A percentile compares a stretch with the other conserved stretches of the same genome.
phyloP scores from a whole-genome alignment of 1,140 invertebrate genomes.

The Diprion similis region DNA sequence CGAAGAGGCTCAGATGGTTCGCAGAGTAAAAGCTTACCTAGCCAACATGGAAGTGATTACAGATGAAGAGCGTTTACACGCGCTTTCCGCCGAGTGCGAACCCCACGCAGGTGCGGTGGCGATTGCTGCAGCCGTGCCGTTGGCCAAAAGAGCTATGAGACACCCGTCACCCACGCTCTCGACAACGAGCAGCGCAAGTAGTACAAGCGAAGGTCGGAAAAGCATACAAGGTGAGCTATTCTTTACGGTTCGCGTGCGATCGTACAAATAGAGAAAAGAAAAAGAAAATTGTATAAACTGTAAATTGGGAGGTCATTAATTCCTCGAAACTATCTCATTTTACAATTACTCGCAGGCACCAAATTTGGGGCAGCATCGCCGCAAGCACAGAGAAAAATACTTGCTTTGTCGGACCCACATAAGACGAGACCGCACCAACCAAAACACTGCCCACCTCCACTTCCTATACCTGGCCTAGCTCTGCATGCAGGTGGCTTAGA shows the following conservation, averaged over 20 bases:
- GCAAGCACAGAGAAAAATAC: constrained; percentile 91
- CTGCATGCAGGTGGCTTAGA: constrained; percentile 61
- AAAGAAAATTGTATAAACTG: not conserved
- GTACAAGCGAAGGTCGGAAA: constrained; percentile 81
- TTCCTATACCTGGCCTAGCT: constrained; percentile 59
- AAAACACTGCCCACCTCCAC: constrained; percentile 65
- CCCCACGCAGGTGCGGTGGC: constrained; percentile 68
- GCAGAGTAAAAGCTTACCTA: constrained; percentile 94
- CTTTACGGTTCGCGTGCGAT: not conserved
- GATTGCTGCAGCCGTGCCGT: constrained; percentile 60
- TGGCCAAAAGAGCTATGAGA: constrained; percentile 67
- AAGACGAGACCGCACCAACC: constrained; percentile 90
- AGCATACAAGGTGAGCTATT: constrained; percentile 54
- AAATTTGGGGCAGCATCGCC: constrained; percentile 92
- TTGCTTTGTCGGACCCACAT: constrained; percentile 84
- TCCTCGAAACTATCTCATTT: not conserved
- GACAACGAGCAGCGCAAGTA: constrained; percentile 88
- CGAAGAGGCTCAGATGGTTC: constrained; percentile 97
- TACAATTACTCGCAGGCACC: constrained; percentile 55
- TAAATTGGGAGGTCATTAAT: not conserved
- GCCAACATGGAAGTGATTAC: constrained; percentile 90
- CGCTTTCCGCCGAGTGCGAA: constrained; percentile 91
- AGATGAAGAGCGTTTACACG: constrained; percentile 90
- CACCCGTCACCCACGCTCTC: constrained; percentile 88
- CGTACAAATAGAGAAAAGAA: not conserved